phyloP scores from a whole-genome alignment of 2,888 invertebrate species.

The Andrena flavipes region DNA sequence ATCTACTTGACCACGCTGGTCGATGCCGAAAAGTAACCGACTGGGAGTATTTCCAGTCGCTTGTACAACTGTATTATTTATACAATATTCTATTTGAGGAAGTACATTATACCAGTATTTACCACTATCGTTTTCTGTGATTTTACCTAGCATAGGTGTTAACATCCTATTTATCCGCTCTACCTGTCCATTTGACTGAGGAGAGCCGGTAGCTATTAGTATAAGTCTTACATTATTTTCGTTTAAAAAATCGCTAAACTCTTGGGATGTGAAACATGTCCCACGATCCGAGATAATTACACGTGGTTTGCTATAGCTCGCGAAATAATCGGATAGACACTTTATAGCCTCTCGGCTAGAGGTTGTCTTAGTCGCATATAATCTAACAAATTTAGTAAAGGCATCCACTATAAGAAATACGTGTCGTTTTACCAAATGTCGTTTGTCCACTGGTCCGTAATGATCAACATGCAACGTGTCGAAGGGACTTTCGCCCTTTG shows the following conservation, averaged over 20 bases:
- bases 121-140: not conserved
- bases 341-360: conserved; percentile 58
- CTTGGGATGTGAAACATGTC: conserved; percentile 6
- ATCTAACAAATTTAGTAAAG: conserved; percentile 20
- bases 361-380: conserved; percentile 26
- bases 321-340: conserved; percentile 27
- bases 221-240: conserved; percentile 3
- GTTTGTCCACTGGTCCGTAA: conserved; percentile 2
- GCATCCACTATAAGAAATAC: conserved; percentile 25
- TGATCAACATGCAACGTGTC: conserved; percentile 19
- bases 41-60: too few relatives aligned
- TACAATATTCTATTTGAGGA: too few relatives aligned
- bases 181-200: conserved; percentile 67
- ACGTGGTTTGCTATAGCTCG: not conserved
- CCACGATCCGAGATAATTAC: conserved; percentile 1
- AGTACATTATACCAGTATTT: too few relatives aligned
- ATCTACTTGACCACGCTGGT: too few relatives aligned
- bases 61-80: too few relatives aligned
- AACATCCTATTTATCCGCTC: conserved; percentile 64
- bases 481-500: not conserved
- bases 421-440: not conserved
- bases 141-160: conserved; percentile 34
- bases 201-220: not conserved
- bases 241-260: conserved; percentile 32
- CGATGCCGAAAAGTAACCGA: too few relatives aligned